Base-by-base conservation (phyloP, 1,140 invertebrate species). In the Apis florea region DNA sequence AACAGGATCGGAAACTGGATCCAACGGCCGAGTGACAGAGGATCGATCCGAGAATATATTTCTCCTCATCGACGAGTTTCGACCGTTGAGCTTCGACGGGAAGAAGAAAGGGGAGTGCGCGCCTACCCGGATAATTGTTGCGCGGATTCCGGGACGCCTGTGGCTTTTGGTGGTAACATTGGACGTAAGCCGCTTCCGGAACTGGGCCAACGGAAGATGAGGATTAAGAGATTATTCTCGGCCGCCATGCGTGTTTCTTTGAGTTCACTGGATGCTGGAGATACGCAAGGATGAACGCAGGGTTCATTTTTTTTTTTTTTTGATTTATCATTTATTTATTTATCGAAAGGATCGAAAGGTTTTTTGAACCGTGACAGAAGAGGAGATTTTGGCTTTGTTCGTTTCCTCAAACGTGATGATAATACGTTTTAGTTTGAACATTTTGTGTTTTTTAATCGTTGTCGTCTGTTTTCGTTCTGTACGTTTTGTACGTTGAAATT, bases 1-100 rank as follows among this genome's bases (percentile, higher is more conserved):
- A 74, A 4, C 58, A 24, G 47, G 19, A 10, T 76, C 51, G 74
- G 31, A 68, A 77, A 58, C 74, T 58, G 31, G 53, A 67, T 77
- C 51, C 61, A 21, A 8, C 13, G 31, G 6, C 26, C 31, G 6
- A 40, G 51, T 24, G 47, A 12, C 49, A 2, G 10, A 12, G 49
- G 1, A 53, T 70, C 49, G 68, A 70, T 70, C 40, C 66, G 21
- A 31, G 63, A n/a, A n/a, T 21, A 9, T 4, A 2, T 19, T 12
- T 26, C 10, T 26, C 13, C 17, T 13, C 15, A 54, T 26, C 59
- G 11, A 15, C 31, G 47, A 19, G 11, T n/a, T n/a, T n/a, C 19
- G 26, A 4, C 19, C 61, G 19, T 1, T 0, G 10, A 2, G 31
- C n/a, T 40, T 6, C 13, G 17, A 59, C 21, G 24, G 0, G 0